phyloP scores from a whole-genome alignment of 2,113 vertebrate genomes.

The Plestiodon gilberti region DNA sequence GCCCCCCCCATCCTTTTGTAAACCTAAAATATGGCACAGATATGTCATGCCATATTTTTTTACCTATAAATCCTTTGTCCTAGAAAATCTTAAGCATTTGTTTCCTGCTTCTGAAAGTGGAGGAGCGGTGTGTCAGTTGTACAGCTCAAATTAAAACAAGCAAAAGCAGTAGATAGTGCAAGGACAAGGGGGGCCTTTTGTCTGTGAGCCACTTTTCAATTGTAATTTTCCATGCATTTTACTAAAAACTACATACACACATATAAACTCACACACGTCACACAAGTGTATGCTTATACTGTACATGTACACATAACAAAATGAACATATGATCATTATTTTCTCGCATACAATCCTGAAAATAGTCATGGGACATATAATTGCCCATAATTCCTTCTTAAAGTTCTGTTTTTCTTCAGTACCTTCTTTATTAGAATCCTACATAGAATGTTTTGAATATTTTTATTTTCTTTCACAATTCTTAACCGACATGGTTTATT shows the following conservation, averaged over 20 bases:
- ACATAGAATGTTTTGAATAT: neutral
- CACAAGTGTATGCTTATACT: no score
- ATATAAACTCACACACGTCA: neutral
- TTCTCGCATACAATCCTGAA: neutral
- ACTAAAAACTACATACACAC: neutral
- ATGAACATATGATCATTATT: neutral
- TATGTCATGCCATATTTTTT: no score
- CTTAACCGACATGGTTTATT: neutral
- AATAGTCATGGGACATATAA: neutral
- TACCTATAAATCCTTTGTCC: no score
- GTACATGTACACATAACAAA: neutral
- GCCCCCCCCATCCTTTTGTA: no score
- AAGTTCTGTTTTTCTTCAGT: neutral
- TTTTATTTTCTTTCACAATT: neutral
- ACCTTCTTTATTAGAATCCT: neutral
- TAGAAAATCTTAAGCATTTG: neutral
- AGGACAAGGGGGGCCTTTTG: neutral
- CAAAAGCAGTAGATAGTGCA: conserved; percentile 7
- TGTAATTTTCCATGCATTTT: neutral
- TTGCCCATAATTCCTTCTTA: neutral
- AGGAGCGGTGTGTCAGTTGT: neutral
- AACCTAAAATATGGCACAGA: no score
- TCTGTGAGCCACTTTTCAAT: no score
- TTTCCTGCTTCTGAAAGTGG: neutral
- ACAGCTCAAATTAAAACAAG: conserved; percentile 8